Evolutionary conservation across 2,113 vertebrate genomes (phyloP), one percentile per base, ranked within the genome.

Genomic region (Hippocampus barbouri): DNA sequence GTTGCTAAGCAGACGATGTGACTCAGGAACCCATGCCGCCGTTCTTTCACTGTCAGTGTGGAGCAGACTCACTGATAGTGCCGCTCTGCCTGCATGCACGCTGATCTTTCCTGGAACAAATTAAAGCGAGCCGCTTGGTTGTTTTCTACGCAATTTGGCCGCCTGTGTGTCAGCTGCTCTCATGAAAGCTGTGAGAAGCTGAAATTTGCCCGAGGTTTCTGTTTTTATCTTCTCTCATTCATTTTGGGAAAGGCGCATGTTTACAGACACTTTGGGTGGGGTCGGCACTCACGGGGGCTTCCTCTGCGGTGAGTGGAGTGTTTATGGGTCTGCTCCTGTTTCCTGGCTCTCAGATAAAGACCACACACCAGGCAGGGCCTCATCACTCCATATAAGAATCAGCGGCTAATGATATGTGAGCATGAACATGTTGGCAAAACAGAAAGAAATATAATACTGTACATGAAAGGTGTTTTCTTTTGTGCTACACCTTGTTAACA

Each of bases 1-100:
- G 89, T 91, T 91, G 89, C 89, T 86, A 90, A 91, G 90, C 89
- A 89, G 88, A 90, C 73, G 83, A 86, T 82, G 83, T 90, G 89
- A 89, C 85, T 89, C 84, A 85, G 84, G 84, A 84, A 76, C 81
- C 85, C 85, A 81, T 75, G 71, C 77, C 40, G 80, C 78, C 77
- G 76, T 73, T 74, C 78, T 81, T 79, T 74, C n/a, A 53, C 74
- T 45, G 81, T 82, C 77, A 69, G 73, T 45, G 60, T 63, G 66
- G 74, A 74, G 80, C 80, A 79, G 76, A 83, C 81, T 62, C 69
- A 68, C 66, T 56, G 75, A 85, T 77, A 71, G 77, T 76, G 73
- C 14, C 7, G 76, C 79, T 64, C 72, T 56, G 78, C 72, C 72
- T 74, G 76, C 65, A 15, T 66, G 69, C 43, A 20, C 68, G 15